Conservation (phyloP, 1,140 invertebrate genomes). For the Amphibalanus amphitrite region DNA sequence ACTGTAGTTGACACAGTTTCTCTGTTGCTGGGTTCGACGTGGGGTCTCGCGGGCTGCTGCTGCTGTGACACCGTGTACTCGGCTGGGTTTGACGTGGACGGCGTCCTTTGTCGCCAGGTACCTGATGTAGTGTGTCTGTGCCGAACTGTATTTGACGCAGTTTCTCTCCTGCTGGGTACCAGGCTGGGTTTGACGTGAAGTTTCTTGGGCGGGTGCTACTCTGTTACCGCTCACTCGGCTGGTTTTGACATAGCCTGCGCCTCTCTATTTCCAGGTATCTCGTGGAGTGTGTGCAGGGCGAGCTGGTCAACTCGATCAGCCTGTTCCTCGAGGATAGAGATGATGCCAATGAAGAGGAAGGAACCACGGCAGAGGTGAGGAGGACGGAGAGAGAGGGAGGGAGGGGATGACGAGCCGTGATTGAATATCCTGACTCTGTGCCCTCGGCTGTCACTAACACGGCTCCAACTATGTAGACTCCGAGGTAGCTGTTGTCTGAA, state of each 20-base stretch:
- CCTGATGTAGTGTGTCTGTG: slow-evolving; percentile 24
- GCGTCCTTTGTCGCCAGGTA: slow-evolving; percentile 25
- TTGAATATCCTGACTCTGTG: neutral
- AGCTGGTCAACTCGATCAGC: slow-evolving; percentile 37
- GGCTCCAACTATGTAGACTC: neutral
- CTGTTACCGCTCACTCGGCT: too few relatives aligned
- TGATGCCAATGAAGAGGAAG: slow-evolving; percentile 32
- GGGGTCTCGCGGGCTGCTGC: slow-evolving; percentile 6
- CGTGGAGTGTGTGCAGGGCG: slow-evolving; percentile 38
- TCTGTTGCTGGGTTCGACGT: too few relatives aligned
- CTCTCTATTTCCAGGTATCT: slow-evolving; percentile 27
- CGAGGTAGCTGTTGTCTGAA: neutral
- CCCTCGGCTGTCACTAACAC: neutral
- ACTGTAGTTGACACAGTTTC: too few relatives aligned
- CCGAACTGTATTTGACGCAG: too few relatives aligned
- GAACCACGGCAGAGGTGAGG: slow-evolving; percentile 26
- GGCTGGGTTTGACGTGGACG: too few relatives aligned
- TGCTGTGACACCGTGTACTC: neutral
- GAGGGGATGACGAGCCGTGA: neutral
- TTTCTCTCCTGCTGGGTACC: too few relatives aligned
- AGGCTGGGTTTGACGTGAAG: too few relatives aligned
- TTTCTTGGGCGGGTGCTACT: slow-evolving; percentile 9
- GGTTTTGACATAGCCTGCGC: too few relatives aligned
- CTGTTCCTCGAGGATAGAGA: slow-evolving; percentile 39
- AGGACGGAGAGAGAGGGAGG: neutral